Evolutionary conservation across 2,888 invertebrate genomes (phyloP), one percentile per base, ranked within the genome.

Genomic region (Tribolium freemani): DNA sequence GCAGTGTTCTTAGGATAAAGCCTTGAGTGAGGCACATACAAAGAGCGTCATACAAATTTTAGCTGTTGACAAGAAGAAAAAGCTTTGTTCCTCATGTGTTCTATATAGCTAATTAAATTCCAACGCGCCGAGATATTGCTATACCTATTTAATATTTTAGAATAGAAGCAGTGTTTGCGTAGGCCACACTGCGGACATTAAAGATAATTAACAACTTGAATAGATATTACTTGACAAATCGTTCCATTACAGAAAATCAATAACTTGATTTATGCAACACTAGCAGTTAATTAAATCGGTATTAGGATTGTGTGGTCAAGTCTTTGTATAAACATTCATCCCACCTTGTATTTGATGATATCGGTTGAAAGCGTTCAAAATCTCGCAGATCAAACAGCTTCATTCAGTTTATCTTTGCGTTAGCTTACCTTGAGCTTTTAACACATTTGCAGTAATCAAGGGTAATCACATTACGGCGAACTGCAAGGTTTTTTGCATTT

Each of bases 121-220:
- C 13, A 21, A n/a, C 10, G 1, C 13, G 13, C n/a, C 48, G 20
- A 51, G 50, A 63, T 51, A 56, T 57, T 8, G n/a, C 16, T 30
- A 31, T 50, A 30, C 13, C 5, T 10, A 11, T 11, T 66, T 45
- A 21, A 66, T 46, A 54, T 66, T 66, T 66, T 51, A 10, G 44
- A 30, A 54, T 48, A 8, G 21, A 57, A 56, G 66, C 46, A 54
- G 31, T 66, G 66, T 66, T 64, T 11, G 50, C 26, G 6, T 44
- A 61, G 48, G 21, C 31, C 10, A 56, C 66, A 56, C 54, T 66
- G 50, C 31, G 54, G 46, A 54, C 66, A 66, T 54, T 46, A 46
- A 56, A 63, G 63, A 54, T 66, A 66, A 66, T 66, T 66, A 66
- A 66, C 56, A 54, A 66, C 45, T 66, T 66, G 66, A 66, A 56